These are phyloP conservation scores for Perca schrenkii DNA, from an alignment of 2,113 vertebrate genomes.

Conservation along the genomic window DNA sequence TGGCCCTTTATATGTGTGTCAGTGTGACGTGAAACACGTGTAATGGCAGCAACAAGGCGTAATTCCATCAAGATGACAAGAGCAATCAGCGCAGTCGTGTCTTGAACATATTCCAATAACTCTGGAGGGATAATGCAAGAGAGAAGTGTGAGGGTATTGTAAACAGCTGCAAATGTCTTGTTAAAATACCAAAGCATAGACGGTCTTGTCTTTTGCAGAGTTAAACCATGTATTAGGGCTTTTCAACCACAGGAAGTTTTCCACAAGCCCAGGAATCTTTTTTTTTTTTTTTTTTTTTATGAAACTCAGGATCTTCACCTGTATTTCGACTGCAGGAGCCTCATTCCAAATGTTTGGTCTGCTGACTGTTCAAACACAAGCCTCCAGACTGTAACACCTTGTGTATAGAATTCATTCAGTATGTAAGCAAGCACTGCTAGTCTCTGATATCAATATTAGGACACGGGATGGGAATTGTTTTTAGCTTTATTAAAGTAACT, in stretches of 20 bases:
- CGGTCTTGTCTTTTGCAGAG: not conserved
- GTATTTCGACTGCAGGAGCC: not conserved
- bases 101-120: conserved; percentile 12
- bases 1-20: not conserved
- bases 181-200: not conserved
- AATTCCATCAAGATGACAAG: not conserved
- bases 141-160: conserved; percentile 4
- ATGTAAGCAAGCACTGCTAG: not conserved
- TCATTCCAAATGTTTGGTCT: too few relatives aligned
- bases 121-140: not conserved
- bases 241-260: not conserved
- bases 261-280: not conserved
- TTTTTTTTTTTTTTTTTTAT: too few relatives aligned
- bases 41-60: not conserved
- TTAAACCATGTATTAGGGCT: not conserved
- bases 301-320: not conserved
- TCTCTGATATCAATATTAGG: not conserved
- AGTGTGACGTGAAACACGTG: not conserved
- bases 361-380: not conserved
- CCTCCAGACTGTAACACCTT: not conserved
- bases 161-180: not conserved
- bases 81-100: not conserved
- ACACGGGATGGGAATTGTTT: not conserved
- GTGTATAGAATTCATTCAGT: not conserved
- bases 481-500: too few relatives aligned